A percentile compares a stretch with the other conserved stretches of the same genome.
Evolutionary conservation across 2,797 vertebrate genomes (phyloP).

Genomic region (Platyrinchus mystaceus): DNA sequence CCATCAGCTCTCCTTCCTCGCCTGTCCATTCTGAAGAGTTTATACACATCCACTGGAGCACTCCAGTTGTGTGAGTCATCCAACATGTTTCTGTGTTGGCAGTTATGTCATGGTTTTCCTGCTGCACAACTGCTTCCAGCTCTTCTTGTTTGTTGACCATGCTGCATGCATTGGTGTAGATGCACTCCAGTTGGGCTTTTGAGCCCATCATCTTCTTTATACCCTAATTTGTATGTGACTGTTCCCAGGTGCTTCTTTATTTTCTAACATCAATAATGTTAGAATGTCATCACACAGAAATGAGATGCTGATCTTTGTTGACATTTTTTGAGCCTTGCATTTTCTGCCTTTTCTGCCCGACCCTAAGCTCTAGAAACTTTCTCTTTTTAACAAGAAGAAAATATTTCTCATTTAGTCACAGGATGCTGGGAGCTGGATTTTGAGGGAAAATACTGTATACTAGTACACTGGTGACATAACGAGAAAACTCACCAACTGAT

Average conservation of each 20-base stretch:
- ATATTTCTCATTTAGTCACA: not conserved
- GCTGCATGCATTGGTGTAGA: not conserved
- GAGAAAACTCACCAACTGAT: not conserved
- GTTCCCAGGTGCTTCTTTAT: not conserved
- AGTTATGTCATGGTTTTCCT: not conserved
- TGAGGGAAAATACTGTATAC: not conserved
- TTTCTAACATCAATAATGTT: not conserved
- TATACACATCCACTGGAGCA: not conserved
- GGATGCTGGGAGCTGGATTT: not conserved
- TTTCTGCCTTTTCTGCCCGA: not conserved
- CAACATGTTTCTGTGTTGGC: not conserved
- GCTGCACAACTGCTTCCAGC: not conserved
- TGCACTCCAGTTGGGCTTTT: not conserved
- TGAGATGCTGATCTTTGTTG: not conserved
- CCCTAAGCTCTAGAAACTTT: not conserved
- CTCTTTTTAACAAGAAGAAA: not conserved
- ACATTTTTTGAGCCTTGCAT: not conserved
- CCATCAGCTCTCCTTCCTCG: not conserved
- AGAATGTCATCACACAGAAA: not conserved
- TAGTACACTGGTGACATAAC: not conserved
- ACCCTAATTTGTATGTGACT: not conserved
- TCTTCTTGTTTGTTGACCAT: not conserved
- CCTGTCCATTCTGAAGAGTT: not conserved
- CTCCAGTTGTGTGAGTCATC: not conserved
- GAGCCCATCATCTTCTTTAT: not conserved